These are phyloP conservation scores for Pristionchus fissidentatus DNA, from an alignment of 2,888 invertebrate species.

Conservation along the genomic window DNA sequence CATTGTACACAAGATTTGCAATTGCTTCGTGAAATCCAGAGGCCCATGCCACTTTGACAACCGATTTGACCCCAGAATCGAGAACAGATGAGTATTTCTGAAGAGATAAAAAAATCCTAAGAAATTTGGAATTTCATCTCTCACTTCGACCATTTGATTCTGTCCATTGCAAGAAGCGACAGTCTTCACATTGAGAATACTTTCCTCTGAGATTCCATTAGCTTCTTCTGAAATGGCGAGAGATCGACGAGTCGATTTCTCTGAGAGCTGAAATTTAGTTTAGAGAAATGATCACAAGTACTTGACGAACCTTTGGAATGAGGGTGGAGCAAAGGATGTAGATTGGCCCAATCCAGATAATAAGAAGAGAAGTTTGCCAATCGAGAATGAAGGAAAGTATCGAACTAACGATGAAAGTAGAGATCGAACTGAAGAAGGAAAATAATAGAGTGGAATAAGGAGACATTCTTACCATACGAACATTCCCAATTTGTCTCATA, in stretches of 20 bases:
- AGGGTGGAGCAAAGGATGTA: background rate
- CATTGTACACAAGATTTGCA: background rate
- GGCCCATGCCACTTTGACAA: background rate
- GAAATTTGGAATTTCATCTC: background rate
- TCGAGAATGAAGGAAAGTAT: background rate
- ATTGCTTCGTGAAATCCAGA: background rate
- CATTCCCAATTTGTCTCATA: background rate
- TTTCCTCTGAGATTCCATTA: conserved; percentile 41
- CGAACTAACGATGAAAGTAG: background rate
- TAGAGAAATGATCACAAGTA: too few species aligned
- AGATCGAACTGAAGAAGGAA: background rate
- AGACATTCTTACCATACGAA: background rate
- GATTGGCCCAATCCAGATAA: background rate
- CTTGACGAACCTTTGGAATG: background rate
- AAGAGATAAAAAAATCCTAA: background rate
- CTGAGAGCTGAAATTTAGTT: background rate
- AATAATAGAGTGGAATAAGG: background rate
- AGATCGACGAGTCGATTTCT: background rate
- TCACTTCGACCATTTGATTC: conserved; percentile 44
- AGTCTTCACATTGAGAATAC: conserved; percentile 44
- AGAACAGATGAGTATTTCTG: conserved; percentile 21
- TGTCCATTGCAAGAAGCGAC: conserved; percentile 40
- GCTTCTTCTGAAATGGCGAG: conserved; percentile 16
- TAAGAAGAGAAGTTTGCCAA: background rate
- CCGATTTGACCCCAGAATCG: background rate